Evolutionary conservation across 1,140 invertebrate species (phyloP).

Genomic region (Drosophila pseudoobscura): DNA sequence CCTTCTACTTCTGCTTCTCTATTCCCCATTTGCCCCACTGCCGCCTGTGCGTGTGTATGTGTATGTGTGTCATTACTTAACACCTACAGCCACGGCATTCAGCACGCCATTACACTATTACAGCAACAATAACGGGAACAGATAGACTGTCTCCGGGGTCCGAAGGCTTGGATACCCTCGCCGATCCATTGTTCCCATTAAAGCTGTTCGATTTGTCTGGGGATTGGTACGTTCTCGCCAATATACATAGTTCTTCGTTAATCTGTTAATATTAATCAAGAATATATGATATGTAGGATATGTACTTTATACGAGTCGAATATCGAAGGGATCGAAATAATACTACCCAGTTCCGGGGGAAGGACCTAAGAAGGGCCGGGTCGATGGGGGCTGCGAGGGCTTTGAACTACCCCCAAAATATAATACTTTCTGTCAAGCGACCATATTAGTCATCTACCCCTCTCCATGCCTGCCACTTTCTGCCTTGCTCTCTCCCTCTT

Average conservation of each 20-base stretch:
- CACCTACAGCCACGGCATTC: constrained; percentile 57
- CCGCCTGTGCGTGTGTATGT: constrained; percentile 5
- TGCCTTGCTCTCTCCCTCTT: constrained; percentile 14
- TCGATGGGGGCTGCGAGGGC: constrained; percentile 1
- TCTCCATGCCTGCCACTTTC: background rate
- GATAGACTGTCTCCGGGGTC: background rate
- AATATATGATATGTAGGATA: too few species aligned
- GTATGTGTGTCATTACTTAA: constrained; percentile 68
- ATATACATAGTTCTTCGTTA: too few species aligned
- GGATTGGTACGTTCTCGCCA: too few species aligned
- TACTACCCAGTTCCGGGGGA: too few species aligned
- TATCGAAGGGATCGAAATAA: too few species aligned
- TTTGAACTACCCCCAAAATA: constrained; percentile 20
- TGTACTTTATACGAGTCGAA: too few species aligned
- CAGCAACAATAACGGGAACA: constrained; percentile 42
- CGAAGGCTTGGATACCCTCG: too few species aligned
- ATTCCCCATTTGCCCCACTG: background rate
- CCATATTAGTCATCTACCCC: constrained; percentile 60
- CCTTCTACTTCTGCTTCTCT: background rate
- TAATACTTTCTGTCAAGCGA: background rate
- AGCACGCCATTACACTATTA: constrained; percentile 76
- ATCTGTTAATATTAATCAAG: too few species aligned
- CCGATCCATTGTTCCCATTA: too few species aligned
- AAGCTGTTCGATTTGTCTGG: too few species aligned
- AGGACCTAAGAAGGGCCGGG: too few species aligned